Evolutionary conservation across 2,113 vertebrate species (phyloP).

Genomic region (Lampris incognitus): DNA sequence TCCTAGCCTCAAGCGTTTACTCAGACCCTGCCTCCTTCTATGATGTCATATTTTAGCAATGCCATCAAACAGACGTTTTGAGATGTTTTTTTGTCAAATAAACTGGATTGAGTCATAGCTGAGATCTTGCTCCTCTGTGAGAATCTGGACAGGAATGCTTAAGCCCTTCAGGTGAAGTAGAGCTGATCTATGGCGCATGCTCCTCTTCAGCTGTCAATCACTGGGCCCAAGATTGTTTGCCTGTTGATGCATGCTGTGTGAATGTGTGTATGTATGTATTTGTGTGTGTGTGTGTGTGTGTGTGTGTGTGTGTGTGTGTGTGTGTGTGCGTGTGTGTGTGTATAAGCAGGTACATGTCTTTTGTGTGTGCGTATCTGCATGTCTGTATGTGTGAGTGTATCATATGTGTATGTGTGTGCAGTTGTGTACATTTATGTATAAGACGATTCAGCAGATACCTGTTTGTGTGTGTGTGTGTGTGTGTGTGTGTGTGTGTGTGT

Average conservation of each 20-base stretch:
- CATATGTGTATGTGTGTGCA: neutral
- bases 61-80: neutral
- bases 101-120: slow-evolving; percentile 48
- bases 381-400: neutral
- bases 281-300: neutral
- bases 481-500: slow-evolving; percentile 56
- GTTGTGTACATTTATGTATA: neutral
- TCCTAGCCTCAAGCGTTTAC: slow-evolving; percentile 16
- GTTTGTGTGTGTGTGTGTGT: slow-evolving; percentile 7
- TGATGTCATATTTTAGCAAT: slow-evolving; percentile 28
- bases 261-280: neutral
- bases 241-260: slow-evolving; percentile 52
- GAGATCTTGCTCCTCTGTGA: slow-evolving; percentile 32
- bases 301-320: neutral
- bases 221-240: slow-evolving; percentile 18
- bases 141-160: slow-evolving; percentile 58
- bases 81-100: slow-evolving; percentile 10
- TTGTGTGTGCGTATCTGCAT: neutral
- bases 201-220: slow-evolving; percentile 14
- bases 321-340: neutral
- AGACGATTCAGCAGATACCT: neutral
- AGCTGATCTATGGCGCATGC: slow-evolving; percentile 16
- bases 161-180: slow-evolving; percentile 50
- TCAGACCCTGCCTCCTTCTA: neutral
- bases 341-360: neutral